Conservation (phyloP, 2,888 invertebrate species). For the Pristionchus mayeri region DNA sequence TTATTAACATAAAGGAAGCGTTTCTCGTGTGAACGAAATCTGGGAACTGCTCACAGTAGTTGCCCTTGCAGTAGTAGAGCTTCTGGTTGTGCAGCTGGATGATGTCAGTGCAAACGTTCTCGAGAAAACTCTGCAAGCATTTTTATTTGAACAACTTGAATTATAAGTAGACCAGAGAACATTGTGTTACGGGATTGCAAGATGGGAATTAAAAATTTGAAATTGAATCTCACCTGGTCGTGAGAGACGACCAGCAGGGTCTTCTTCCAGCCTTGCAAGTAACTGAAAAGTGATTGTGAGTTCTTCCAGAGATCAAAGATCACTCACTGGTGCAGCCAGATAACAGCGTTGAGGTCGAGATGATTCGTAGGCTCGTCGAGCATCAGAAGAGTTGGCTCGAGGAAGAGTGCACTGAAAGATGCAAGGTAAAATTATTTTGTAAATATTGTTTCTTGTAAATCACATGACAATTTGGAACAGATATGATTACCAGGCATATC, state of each 20-base stretch:
- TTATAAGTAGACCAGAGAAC: no score
- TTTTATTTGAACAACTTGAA: not conserved
- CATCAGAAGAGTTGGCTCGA: slow-evolving; percentile 95
- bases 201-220: no score
- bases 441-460: no score
- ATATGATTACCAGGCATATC: no score
- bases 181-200: no score
- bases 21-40: no score
- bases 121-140: slow-evolving; percentile 99
- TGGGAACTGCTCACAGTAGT: slow-evolving; percentile 82
- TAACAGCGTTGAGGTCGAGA: slow-evolving; percentile 98
- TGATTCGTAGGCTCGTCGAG: slow-evolving; percentile 99
- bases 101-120: slow-evolving; percentile 99
- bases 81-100: slow-evolving; percentile 96
- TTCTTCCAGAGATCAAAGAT: not conserved
- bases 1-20: no score
- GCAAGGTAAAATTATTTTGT: not conserved
- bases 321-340: slow-evolving; percentile 97
- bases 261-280: slow-evolving; percentile 98
- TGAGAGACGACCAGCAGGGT: slow-evolving; percentile 97
- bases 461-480: no score
- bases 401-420: slow-evolving; percentile 85
- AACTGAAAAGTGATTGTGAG: slow-evolving; percentile 80
- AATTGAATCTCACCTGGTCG: no score
- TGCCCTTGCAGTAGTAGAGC: slow-evolving; percentile 95